Conservation (phyloP, 2,113 vertebrate species). For the Axis porcinus region DNA sequence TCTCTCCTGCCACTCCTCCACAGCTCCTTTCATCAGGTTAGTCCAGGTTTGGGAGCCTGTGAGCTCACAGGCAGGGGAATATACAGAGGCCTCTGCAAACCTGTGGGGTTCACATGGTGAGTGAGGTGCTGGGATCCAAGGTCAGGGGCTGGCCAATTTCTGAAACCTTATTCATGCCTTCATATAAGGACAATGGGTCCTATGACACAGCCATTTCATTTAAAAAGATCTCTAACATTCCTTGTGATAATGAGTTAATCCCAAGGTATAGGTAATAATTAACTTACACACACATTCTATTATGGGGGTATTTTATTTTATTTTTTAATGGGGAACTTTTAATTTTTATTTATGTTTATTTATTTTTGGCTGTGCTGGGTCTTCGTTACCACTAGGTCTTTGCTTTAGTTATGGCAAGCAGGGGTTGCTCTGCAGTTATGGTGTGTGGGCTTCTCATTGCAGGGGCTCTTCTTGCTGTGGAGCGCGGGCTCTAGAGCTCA, state of each 20-base stretch:
- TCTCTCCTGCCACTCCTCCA: neutral
- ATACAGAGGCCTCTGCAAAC: neutral
- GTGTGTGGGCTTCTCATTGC: neutral
- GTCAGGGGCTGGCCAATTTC: neutral
- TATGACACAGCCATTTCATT: neutral
- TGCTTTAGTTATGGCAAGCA: neutral
- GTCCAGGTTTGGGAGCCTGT: neutral
- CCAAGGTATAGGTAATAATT: neutral
- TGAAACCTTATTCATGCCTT: neutral
- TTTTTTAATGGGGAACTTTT: neutral
- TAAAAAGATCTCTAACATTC: neutral
- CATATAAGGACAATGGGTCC: neutral
- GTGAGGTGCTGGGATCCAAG: neutral
- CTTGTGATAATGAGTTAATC: neutral
- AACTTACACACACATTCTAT: neutral
- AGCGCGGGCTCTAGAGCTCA: neutral
- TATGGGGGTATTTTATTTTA: neutral
- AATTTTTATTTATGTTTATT: neutral
- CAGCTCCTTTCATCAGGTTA: accelerated
- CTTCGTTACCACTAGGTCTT: neutral
- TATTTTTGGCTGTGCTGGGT: neutral
- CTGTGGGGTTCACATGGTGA: neutral
- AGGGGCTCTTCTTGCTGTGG: neutral
- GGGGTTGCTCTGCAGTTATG: neutral
- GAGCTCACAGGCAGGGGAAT: neutral